Percentiles rank a stretch among this genome's conserved stretches.
Conservation (phyloP, 2,888 invertebrate genomes). For the Protophormia terraenovae region DNA sequence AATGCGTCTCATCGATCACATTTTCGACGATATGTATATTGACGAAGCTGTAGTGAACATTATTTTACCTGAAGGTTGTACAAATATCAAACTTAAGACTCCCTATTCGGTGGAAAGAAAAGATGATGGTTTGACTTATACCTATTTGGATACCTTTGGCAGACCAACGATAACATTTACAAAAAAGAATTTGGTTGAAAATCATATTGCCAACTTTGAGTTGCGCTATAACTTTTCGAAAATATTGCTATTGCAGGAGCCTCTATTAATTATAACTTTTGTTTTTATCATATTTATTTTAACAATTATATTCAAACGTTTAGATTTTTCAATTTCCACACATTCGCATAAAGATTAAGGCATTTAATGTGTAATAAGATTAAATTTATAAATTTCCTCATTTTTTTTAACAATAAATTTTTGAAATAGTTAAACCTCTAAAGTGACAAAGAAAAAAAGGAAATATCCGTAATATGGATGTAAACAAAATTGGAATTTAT, state of each 20-base stretch:
- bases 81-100: conserved; percentile 89
- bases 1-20: conserved; percentile 97
- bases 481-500: too few species aligned
- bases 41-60: conserved; percentile 94
- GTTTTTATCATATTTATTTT: conserved; percentile 94
- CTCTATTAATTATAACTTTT: conserved; percentile 92
- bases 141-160: conserved; percentile 97
- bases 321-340: conserved; percentile 96
- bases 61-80: conserved; percentile 95
- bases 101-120: conserved; percentile 91
- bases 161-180: conserved; percentile 92
- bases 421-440: neutral
- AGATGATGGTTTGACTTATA: conserved; percentile 90
- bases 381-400: neutral
- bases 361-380: conserved; percentile 1
- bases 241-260: conserved; percentile 94
- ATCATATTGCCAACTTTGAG: conserved; percentile 97
- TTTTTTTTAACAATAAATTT: neutral
- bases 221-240: conserved; percentile 94
- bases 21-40: conserved; percentile 97
- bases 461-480: too few species aligned
- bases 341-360: conserved; percentile 81
- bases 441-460: neutral
- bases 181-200: conserved; percentile 94
- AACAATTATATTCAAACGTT: conserved; percentile 95